Conservation (phyloP, 2,113 vertebrate species). For the Triplophysa tibetana region DNA sequence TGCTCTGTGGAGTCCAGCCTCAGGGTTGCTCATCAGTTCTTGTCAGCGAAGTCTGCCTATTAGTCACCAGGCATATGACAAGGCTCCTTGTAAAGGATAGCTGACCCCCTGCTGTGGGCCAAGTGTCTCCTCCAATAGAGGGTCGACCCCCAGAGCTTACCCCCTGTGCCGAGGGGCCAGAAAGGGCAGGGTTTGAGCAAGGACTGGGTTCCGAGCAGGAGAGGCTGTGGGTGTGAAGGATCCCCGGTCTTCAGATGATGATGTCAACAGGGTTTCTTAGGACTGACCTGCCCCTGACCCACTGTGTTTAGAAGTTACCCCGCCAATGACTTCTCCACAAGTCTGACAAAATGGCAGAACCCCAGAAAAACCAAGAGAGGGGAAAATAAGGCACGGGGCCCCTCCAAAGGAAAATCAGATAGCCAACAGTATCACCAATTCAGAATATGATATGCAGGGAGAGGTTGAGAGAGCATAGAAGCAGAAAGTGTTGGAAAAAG, state of each 20-base stretch:
- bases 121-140: constrained; percentile 70
- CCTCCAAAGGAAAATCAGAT: constrained; percentile 56
- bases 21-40: constrained; percentile 74
- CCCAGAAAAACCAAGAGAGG: constrained; percentile 18
- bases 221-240: constrained; percentile 18
- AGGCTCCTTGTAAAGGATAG: constrained; percentile 72
- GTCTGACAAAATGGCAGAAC: constrained; percentile 62
- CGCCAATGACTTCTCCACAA: constrained; percentile 57
- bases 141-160: constrained; percentile 64
- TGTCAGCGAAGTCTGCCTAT: constrained; percentile 72
- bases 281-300: constrained; percentile 73
- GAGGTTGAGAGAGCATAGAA: constrained; percentile 23
- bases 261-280: constrained; percentile 47
- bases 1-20: constrained; percentile 56
- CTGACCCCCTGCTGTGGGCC: constrained; percentile 68
- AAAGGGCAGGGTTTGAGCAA: constrained; percentile 45
- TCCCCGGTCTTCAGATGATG: constrained; percentile 24
- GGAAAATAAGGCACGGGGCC: constrained; percentile 33
- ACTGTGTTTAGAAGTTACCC: constrained; percentile 59
- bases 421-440: constrained; percentile 58
- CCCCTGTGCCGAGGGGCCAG: constrained; percentile 46
- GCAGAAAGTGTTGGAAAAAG: constrained; percentile 43
- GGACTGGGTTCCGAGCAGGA: constrained; percentile 7
- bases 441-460: constrained; percentile 38
- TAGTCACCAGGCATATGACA: constrained; percentile 76